These are phyloP conservation scores for Verasper variegatus DNA, from an alignment of 2,113 vertebrate species.

Conservation along the genomic window DNA sequence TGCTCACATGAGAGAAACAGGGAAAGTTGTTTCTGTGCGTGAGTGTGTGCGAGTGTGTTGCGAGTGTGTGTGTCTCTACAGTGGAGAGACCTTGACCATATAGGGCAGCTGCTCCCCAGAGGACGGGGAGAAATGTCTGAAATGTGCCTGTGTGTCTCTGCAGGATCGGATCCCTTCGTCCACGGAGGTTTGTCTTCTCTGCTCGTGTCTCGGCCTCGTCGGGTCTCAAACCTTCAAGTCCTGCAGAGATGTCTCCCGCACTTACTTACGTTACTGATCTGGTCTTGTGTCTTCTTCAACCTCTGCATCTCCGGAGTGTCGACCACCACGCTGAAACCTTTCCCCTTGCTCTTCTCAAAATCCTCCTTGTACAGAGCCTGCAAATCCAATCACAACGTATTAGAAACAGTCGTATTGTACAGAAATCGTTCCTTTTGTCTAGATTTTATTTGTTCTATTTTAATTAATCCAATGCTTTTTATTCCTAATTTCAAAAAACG, in stretches of 20 bases:
- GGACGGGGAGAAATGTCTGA: conserved; percentile 70
- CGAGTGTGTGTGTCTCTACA: conserved; percentile 54
- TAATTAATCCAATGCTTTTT: no score
- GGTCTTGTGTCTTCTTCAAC: conserved; percentile 94
- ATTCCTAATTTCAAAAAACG: no score
- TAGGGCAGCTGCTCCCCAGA: conserved; percentile 68
- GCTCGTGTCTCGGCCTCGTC: background rate
- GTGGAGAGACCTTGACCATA: conserved; percentile 77
- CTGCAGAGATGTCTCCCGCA: background rate
- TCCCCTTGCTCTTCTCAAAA: conserved; percentile 95
- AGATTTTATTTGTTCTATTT: no score
- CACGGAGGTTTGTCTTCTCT: background rate
- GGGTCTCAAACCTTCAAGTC: no score
- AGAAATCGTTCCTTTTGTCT: no score
- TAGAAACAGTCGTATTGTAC: background rate
- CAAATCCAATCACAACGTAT: background rate
- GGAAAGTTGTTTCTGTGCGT: no score
- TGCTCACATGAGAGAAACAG: conserved; percentile 10
- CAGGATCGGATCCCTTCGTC: conserved; percentile 19
- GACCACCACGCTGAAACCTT: conserved; percentile 91
- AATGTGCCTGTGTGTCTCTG: conserved; percentile 57
- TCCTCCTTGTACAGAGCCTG: conserved; percentile 96
- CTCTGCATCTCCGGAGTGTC: conserved; percentile 94
- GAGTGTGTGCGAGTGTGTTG: background rate
- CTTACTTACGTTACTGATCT: conserved; percentile 94